phyloP scores from a whole-genome alignment of 2,797 vertebrate genomes.

The Coregonus ussuriensis region DNA sequence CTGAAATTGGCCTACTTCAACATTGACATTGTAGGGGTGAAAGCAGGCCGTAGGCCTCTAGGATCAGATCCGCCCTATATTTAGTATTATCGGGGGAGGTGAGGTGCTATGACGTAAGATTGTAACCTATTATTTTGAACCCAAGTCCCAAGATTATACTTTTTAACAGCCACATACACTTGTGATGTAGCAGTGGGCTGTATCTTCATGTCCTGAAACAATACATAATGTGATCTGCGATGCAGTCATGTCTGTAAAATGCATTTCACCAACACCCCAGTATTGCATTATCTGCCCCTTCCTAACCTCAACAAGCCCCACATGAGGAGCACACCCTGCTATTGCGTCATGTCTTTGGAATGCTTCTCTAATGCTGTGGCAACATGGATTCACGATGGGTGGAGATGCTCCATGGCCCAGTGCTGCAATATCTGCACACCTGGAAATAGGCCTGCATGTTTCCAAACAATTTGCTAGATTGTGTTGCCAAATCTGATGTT shows the following conservation, averaged over 20 bases:
- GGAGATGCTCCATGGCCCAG: background rate
- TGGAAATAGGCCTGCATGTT: background rate
- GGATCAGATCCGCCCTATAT: slow-evolving; percentile 21
- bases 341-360: slow-evolving; percentile 40
- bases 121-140: background rate
- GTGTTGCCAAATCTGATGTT: background rate
- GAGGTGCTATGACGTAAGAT: slow-evolving; percentile 18
- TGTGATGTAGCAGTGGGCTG: background rate
- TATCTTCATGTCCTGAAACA: slow-evolving; percentile 8
- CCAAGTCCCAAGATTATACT: background rate
- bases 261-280: slow-evolving; percentile 15
- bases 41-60: background rate
- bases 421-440: background rate
- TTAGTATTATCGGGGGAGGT: background rate
- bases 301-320: slow-evolving; percentile 20
- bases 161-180: background rate
- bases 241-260: slow-evolving; percentile 14
- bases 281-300: background rate
- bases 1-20: background rate
- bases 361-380: slow-evolving; percentile 24
- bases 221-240: slow-evolving; percentile 6
- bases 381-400: background rate
- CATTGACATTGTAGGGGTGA: slow-evolving; percentile 1
- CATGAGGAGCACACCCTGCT: slow-evolving; percentile 38
- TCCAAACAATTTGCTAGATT: background rate